Base-by-base conservation (phyloP, 2,888 invertebrate species). In the Dastarcus helophoroides region DNA sequence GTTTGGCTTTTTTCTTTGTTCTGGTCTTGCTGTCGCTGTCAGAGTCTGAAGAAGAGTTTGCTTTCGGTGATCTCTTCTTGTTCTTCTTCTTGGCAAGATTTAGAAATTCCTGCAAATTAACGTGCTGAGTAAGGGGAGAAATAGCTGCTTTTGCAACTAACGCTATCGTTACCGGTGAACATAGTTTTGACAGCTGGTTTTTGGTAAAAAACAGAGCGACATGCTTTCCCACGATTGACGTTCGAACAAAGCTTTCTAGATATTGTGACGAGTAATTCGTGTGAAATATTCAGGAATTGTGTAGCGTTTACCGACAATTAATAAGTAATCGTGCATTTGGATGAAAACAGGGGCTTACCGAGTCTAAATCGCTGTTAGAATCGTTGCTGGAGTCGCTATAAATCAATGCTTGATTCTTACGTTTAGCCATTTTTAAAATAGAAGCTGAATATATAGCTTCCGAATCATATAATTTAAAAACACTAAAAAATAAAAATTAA, bases 381-480 rank as follows among this genome's bases (percentile, higher is more conserved):
- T 77, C 79, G 59, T 80, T 81, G 60, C 82, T 85, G 35, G 79
- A 79, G 58, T 85, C 83, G 12, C 84, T 82, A 57, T 86, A 85
- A 46, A 85, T 78, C 39, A 84, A 64, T 22, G 81, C 79, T 56
- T 83, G 80, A 60, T 79, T 82, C 62, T 85, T 84, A 44, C 86
- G 71, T 66, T 86, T 86, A 47, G 77, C 83, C 85, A 86, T 86
- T 62, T 56, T 62, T n/a, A n/a, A n/a, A n/a, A n/a, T n/a, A n/a
- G n/a, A n/a, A n/a, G n/a, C n/a, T n/a, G n/a, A n/a, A n/a, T n/a
- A n/a, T n/a, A n/a, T n/a, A n/a, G n/a, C n/a, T n/a, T n/a, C n/a
- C n/a, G n/a, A n/a, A n/a, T n/a, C n/a, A n/a, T n/a, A n/a, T n/a
- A n/a, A n/a, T n/a, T n/a, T n/a, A n/a, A n/a, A n/a, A n/a, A n/a